Conservation (phyloP, 2,797 vertebrate species). For the Silurus aristotelis region DNA sequence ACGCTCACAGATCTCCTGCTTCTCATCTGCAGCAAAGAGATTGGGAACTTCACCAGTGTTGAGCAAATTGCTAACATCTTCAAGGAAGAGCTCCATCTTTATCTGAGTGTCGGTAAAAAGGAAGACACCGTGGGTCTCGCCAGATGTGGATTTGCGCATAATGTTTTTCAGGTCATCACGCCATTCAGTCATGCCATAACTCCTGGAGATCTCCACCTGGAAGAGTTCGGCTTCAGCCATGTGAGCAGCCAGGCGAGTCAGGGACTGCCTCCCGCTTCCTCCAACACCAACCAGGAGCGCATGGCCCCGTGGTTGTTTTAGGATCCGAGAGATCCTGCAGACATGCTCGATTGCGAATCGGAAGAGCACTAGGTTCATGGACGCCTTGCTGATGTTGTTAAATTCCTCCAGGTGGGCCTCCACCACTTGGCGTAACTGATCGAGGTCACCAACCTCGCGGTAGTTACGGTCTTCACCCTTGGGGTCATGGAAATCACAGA, state of each 20-base stretch:
- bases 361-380: conserved; percentile 90
- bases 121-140: conserved; percentile 84
- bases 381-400: conserved; percentile 86
- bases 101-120: conserved; percentile 91
- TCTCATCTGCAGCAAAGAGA: conserved; percentile 85
- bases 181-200: conserved; percentile 82
- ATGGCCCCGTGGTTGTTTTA: conserved; percentile 88
- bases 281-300: conserved; percentile 88
- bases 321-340: conserved; percentile 85
- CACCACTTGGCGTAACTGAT: conserved; percentile 77
- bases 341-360: conserved; percentile 92
- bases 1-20: conserved; percentile 86
- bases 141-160: conserved; percentile 79
- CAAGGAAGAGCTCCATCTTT: conserved; percentile 88
- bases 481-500: conserved; percentile 89
- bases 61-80: conserved; percentile 88
- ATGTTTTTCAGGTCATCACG: conserved; percentile 85
- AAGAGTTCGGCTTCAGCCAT: conserved; percentile 87
- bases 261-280: conserved; percentile 87
- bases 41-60: conserved; percentile 92
- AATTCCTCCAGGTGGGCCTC: conserved; percentile 86
- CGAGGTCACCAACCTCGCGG: conserved; percentile 76
- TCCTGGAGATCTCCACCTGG: conserved; percentile 88
- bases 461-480: conserved; percentile 84
- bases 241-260: conserved; percentile 84